phyloP scores from a whole-genome alignment of 2,888 invertebrate species.

The Lycia hirtaria region DNA sequence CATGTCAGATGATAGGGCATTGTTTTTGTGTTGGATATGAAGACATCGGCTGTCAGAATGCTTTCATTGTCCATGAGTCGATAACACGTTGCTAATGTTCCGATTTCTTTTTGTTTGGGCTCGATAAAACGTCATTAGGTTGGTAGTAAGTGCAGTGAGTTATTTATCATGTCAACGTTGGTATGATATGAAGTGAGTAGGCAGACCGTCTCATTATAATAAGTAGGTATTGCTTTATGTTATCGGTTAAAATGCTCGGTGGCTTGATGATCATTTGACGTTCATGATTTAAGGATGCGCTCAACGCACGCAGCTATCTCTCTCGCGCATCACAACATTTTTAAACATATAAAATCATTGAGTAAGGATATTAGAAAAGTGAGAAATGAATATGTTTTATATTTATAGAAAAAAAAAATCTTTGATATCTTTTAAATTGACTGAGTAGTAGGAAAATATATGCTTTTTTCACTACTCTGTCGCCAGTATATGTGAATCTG shows the following conservation, averaged over 20 bases:
- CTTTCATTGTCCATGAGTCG: constrained; percentile 63
- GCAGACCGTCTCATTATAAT: constrained; percentile 20
- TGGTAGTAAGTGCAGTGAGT: constrained; percentile 35
- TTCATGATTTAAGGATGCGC: too few relatives aligned
- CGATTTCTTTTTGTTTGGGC: constrained; percentile 40
- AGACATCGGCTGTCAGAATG: constrained; percentile 76
- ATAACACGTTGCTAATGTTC: constrained; percentile 68
- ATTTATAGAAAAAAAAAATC: too few relatives aligned
- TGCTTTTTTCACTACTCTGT: too few relatives aligned
- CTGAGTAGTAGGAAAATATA: too few relatives aligned
- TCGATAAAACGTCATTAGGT: constrained; percentile 53
- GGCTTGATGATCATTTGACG: neutral
- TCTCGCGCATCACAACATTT: too few relatives aligned
- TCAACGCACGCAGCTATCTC: too few relatives aligned
- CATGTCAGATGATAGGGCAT: constrained; percentile 73
- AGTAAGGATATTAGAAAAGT: too few relatives aligned
- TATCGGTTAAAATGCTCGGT: neutral
- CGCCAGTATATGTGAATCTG: too few relatives aligned
- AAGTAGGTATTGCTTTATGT: constrained; percentile 7
- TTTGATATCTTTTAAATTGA: too few relatives aligned
- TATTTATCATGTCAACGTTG: constrained; percentile 65
- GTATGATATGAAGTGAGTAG: constrained; percentile 57
- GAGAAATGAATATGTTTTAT: too few relatives aligned
- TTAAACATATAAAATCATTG: too few relatives aligned
- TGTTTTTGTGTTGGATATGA: constrained; percentile 78